A percentile compares a stretch with the other conserved stretches of the same genome.
These are phyloP conservation scores for Leptocoma aspasia DNA, from an alignment of 2,113 vertebrate species.

Conservation along the genomic window DNA sequence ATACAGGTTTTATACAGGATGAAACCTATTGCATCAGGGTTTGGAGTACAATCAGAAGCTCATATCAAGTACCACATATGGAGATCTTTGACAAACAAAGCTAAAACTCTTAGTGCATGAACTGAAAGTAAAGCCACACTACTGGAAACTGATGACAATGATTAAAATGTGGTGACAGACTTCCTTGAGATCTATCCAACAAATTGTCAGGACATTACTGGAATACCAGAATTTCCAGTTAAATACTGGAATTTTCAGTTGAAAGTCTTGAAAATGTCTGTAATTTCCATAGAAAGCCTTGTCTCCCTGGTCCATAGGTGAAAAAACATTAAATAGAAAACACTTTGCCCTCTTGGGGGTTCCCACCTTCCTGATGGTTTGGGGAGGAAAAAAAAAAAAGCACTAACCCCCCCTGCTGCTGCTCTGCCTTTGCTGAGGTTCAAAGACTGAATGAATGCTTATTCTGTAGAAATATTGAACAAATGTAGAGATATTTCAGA, in stretches of 20 bases:
- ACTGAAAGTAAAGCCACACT: not conserved
- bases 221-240: not conserved
- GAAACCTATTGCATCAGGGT: not conserved
- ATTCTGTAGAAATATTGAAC: not conserved
- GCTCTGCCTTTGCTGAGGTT: not conserved
- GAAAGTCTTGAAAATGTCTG: not conserved
- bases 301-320: not conserved
- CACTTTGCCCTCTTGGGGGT: not conserved
- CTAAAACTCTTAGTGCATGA: not conserved
- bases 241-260: not conserved
- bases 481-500: not conserved
- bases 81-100: not conserved
- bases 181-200: not conserved
- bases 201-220: not conserved
- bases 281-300: not conserved
- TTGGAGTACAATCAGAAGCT: not conserved
- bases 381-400: no score
- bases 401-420: not conserved
- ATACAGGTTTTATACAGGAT: not conserved
- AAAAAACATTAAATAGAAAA: not conserved
- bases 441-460: not conserved
- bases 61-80: not conserved
- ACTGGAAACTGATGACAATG: not conserved
- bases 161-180: not conserved
- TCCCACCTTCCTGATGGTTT: not conserved